A percentile compares a stretch with the other conserved stretches of the same genome.
Evolutionary conservation across 2,888 invertebrate species (phyloP).

Genomic region (Agrotis ipsilon): DNA sequence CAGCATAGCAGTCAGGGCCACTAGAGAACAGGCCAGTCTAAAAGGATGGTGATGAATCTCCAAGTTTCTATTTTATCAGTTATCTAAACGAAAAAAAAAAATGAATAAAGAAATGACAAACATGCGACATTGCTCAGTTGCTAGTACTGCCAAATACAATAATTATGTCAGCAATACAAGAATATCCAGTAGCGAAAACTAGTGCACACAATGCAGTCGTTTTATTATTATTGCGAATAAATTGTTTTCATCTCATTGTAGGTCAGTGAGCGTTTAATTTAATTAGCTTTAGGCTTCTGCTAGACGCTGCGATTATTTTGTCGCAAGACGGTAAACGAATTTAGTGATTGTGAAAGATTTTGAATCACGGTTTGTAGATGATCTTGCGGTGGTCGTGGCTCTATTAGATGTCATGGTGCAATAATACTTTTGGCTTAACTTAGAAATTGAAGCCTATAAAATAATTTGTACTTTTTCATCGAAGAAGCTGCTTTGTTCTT

Average conservation of each 20-base stretch:
- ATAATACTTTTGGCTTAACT: not conserved
- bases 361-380: not conserved
- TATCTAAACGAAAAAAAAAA: too few species aligned
- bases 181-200: constrained; percentile 25
- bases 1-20: too few species aligned
- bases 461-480: too few species aligned
- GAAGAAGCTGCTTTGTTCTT: too few species aligned
- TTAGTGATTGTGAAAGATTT: not conserved
- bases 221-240: constrained; percentile 72
- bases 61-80: too few species aligned
- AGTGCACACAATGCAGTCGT: constrained; percentile 56
- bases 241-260: constrained; percentile 72
- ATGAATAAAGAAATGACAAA: too few species aligned
- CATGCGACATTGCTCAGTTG: too few species aligned
- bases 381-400: not conserved
- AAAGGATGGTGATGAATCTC: too few species aligned
- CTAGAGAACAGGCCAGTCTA: too few species aligned
- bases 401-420: not conserved
- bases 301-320: constrained; percentile 51
- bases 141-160: too few species aligned
- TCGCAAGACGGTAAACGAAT: constrained; percentile 20
- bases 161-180: constrained; percentile 5
- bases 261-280: constrained; percentile 72
- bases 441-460: too few species aligned
- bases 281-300: constrained; percentile 65